A percentile compares a stretch with the other conserved stretches of the same genome.
Conservation (phyloP, 2,113 vertebrate genomes). For the Bubo bubo region DNA sequence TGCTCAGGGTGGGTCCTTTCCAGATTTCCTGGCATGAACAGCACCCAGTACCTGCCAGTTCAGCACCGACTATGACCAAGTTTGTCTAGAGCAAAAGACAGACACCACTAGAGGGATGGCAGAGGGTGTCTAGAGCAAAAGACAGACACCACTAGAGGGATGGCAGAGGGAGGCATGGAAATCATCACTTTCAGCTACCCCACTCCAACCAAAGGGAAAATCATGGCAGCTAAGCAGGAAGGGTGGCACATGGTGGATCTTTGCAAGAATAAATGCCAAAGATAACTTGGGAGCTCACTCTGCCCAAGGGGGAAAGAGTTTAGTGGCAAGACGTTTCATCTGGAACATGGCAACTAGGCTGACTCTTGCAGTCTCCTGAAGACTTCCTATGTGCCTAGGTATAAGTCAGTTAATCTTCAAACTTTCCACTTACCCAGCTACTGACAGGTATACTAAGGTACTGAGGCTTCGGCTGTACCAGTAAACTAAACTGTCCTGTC, state of each 20-base stretch:
- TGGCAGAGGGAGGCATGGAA: neutral
- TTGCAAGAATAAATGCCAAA: neutral
- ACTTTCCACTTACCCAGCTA: neutral
- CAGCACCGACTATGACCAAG: neutral
- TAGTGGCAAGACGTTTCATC: neutral
- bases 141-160: neutral
- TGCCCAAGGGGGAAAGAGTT: neutral
- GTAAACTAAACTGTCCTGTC: neutral
- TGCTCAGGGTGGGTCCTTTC: neutral
- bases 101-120: neutral
- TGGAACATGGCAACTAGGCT: neutral
- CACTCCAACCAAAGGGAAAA: neutral
- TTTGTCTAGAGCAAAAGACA: neutral
- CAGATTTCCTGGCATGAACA: neutral
- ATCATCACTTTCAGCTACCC: neutral
- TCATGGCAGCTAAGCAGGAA: neutral
- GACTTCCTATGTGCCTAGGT: neutral
- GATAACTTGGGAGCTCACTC: neutral
- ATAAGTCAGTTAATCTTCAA: neutral
- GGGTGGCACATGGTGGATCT: neutral
- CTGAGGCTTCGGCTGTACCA: neutral
- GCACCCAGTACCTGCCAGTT: neutral
- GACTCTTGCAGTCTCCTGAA: neutral
- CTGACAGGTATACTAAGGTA: neutral
- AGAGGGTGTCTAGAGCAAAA: neutral